Evolutionary conservation across 2,113 vertebrate genomes (phyloP), one percentile per base, ranked within the genome.

Genomic region (Illadopsis cleaveri): DNA sequence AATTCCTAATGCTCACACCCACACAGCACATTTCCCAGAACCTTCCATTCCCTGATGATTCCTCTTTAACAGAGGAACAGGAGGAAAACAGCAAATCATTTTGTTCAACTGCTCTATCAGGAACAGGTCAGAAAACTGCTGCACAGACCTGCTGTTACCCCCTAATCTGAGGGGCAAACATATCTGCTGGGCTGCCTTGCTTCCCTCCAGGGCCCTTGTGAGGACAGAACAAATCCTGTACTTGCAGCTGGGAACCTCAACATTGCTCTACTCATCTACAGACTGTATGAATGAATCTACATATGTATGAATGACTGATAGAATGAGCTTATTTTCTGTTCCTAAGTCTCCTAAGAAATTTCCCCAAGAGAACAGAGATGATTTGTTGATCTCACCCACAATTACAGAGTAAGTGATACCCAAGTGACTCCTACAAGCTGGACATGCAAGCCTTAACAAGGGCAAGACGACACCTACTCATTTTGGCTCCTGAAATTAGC

Each of bases 211-310:
- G 15, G 16, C 8, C 47, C 19, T 50, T 21, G 1, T 19, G 48
- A 72, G 37, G 27, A n/a, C 28, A 27, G n/a, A 88, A 38, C 35
- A 71, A 69, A 48, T 6, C 10, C 27, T 31, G 16, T 9, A 12
- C 25, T 40, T 37, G 33, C 33, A 72, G 58, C 23, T 24, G 15
- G 40, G n/a, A 89, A 69, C 13, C 20, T n/a, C 71, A 65, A 10
- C 71, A 42, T 57, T 21, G 21, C 16, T 81, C 25, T 33, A 35
- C 17, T 88, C n/a, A 30, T 17, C 68, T 1, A 0, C 62, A 23
- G 19, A 25, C 35, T 5, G 20, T 12, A 38, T 0, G n/a, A n/a
- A n/a, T n/a, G n/a, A n/a, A n/a, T n/a, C n/a, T n/a, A 0, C 6
- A 11, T 1, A 0, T 1, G 1, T 7, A 27, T 18, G 17, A 50